Evolutionary conservation across 2,797 vertebrate genomes (phyloP).

Genomic region (Petrocephalus sullivani): DNA sequence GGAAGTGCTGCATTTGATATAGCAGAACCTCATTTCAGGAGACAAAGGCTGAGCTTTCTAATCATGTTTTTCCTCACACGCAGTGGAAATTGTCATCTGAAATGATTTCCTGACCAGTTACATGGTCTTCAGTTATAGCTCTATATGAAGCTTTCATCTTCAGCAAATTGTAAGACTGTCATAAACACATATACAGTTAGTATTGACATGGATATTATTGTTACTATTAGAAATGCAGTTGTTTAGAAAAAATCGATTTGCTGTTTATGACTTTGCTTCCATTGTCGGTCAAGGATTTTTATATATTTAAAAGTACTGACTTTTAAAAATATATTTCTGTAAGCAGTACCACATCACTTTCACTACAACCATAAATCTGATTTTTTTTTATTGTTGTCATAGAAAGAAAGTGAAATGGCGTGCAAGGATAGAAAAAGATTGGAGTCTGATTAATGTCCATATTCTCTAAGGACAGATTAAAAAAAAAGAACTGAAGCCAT

Average conservation of each 20-base stretch:
- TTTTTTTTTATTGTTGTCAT: conserved; percentile 26
- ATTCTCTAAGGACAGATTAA: conserved; percentile 32
- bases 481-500: conserved; percentile 17
- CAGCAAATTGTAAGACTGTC: background rate
- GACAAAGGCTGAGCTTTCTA: conserved; percentile 1
- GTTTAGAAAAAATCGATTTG: background rate
- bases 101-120: background rate
- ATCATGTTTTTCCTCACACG: background rate
- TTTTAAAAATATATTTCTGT: conserved; percentile 25
- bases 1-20: background rate
- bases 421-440: conserved; percentile 8
- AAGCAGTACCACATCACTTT: background rate
- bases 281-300: background rate
- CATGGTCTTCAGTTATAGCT: background rate
- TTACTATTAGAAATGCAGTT: background rate
- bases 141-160: background rate
- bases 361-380: conserved; percentile 20
- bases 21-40: background rate
- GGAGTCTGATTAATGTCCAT: conserved; percentile 41
- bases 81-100: background rate
- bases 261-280: background rate
- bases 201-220: background rate
- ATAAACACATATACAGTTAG: background rate
- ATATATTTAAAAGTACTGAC: background rate
- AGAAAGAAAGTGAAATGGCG: conserved; percentile 16